Evolutionary conservation across 1,140 invertebrate species (phyloP), one percentile per base, ranked within the genome.

Genomic region (Zaprionus tsacasi): DNA sequence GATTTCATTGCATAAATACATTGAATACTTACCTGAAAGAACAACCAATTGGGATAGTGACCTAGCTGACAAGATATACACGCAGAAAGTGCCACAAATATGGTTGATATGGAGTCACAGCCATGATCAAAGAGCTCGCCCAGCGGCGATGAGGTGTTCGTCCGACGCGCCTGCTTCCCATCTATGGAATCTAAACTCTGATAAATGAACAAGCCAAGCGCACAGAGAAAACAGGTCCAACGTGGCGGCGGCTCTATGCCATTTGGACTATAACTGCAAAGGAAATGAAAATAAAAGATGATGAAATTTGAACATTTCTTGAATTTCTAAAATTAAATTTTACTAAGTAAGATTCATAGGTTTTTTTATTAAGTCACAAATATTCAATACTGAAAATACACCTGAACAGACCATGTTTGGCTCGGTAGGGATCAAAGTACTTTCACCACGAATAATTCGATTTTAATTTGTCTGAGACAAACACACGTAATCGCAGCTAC

Each of bases 51-150:
- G 25, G 98, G 97, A 93, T 97, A 96, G 82, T 96, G 94, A 5
- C 99, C 99, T 61, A 99, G 93, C 89, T 98, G 96, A 65, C 99
- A 96, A 52, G 98, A 96, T 82, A 98, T 96, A 91, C 97, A 98
- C 0, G 97, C 97, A 7, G 98, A 98, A 2, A 99, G 91, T 0
- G 98, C 97, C 36, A 99, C 98, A 94, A 99, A 99, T 65, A 99
- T 98, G 94, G 97, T 98, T 17, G 97, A 98, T 92, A 98, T 96
- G 17, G 98, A 99, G 94, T 99, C 99, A 94, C 99, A 99, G 79
- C 99, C 99, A 94, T 99, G 99, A 94, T 99, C 99, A 94, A 99
- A 99, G 4, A 99, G 94, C 94, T 99, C 99, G 1, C 99, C 99
- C 15, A 99, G 93, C 0, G 99, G 98, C 36, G 97, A 96, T 68